These are phyloP conservation scores for Odocoileus hemionus DNA, from an alignment of 2,113 vertebrate genomes.

Conservation along the genomic window DNA sequence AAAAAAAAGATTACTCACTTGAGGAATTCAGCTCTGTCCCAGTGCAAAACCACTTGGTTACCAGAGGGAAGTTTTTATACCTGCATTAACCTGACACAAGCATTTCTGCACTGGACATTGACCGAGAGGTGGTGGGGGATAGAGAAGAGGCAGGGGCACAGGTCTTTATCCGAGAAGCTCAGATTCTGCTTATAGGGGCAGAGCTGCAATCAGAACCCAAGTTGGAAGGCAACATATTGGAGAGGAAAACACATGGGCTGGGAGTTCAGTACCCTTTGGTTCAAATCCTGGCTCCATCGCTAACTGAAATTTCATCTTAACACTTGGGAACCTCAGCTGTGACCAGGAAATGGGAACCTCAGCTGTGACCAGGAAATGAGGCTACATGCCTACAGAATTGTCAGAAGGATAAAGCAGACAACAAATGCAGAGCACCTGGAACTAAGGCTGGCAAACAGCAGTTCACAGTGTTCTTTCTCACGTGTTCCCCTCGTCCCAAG, in stretches of 20 bases:
- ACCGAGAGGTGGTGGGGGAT: not conserved
- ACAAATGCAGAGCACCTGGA: not conserved
- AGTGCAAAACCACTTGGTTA: conserved; percentile 15
- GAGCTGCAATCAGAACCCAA: not conserved
- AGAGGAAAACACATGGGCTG: not conserved
- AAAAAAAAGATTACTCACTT: conserved; percentile 52
- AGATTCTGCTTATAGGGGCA: not conserved
- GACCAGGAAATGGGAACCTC: not conserved
- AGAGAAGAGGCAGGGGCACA: not conserved
- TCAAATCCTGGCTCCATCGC: not conserved
- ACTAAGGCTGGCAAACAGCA: not conserved
- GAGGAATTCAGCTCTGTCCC: conserved; percentile 45
- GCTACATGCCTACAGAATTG: not conserved
- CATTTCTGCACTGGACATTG: not conserved
- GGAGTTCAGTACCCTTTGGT: not conserved
- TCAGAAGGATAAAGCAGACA: not conserved
- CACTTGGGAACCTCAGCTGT: not conserved
- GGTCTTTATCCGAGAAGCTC: not conserved
- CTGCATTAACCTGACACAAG: not conserved
- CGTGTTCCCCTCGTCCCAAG: not conserved
- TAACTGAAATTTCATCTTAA: not conserved
- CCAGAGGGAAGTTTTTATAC: conserved; percentile 7
- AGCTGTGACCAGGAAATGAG: not conserved
- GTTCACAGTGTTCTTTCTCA: not conserved
- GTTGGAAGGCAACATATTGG: not conserved